Evolutionary conservation across 2,797 vertebrate genomes (phyloP), one percentile per base, ranked within the genome.

Genomic region (Rhinophrynus dorsalis): DNA sequence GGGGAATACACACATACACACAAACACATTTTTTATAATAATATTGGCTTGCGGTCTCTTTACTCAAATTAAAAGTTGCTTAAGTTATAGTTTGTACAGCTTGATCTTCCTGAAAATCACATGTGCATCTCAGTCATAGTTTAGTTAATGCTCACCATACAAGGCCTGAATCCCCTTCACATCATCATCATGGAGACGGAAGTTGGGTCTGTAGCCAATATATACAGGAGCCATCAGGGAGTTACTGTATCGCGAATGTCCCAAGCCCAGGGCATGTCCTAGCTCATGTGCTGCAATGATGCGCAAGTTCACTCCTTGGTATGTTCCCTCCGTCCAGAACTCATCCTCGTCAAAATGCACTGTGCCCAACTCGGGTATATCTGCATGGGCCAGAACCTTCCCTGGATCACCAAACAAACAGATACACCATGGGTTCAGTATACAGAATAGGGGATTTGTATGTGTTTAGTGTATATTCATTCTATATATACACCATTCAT

Each of bases 311-410:
- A 91, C 86, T 0, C 94, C 94, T 1, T 75, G 78, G 57, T 82
- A 84, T 3, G 82, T 75, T 1, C 90, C 84, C 76, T 97, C 94
- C 0, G 93, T 95, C 95, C 94, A 97, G 59, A 79, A 79, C 79
- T 97, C 95, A 9, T 92, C 94, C 56, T 93, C 90, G 48, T 96
- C 94, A 40, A 97, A 96, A 73, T 97, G 94, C 55, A 95, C 88
- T 0, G 92, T 83, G 24, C 95, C 94, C 13, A 89, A 86, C 57
- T 94, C 90, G 63, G 94, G 94, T 30, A 89, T 76, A 76, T 94
- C 93, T 1, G 92, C 94, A 24, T 95, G 94, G 37, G 93, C 95
- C 45, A 96, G 82, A 1, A 95, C 93, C 5, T 76, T 82, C 56
- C 94, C 95, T 96, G 75, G 6, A 60, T 55, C 64, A 12, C 12